These are phyloP conservation scores for Phalacrocorax aristotelis DNA, from an alignment of 2,113 vertebrate species.

Conservation along the genomic window DNA sequence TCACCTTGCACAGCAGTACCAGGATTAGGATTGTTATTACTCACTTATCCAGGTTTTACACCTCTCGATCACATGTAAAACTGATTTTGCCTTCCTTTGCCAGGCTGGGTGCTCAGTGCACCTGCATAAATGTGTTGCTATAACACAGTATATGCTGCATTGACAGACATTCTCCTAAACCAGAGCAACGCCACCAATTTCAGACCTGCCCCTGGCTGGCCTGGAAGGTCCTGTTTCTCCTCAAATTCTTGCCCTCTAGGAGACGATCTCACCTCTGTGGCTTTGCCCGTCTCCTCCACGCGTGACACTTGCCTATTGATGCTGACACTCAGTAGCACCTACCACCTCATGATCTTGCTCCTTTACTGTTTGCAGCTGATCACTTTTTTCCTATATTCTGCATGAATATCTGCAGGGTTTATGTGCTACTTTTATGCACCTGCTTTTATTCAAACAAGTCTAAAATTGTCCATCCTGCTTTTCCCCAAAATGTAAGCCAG, in stretches of 20 bases:
- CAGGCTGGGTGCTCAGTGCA: neutral
- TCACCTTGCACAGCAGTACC: neutral
- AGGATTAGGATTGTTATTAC: too few species aligned
- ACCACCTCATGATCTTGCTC: neutral
- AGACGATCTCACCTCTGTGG: neutral
- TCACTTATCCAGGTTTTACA: neutral
- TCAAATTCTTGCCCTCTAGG: neutral
- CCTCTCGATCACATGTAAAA: neutral
- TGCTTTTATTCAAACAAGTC: neutral
- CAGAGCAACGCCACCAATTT: neutral
- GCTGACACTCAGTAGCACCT: neutral
- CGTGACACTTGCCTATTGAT: fast-evolving
- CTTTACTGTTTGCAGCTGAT: neutral
- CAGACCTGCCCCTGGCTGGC: neutral
- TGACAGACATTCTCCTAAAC: neutral
- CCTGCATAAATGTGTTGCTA: fast-evolving
- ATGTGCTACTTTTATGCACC: too few species aligned
- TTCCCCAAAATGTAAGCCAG: fast-evolving
- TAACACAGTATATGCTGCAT: fast-evolving
- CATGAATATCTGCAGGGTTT: too few species aligned
- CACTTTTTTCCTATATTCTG: neutral
- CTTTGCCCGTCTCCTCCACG: neutral
- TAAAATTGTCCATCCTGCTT: neutral
- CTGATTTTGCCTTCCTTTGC: neutral
- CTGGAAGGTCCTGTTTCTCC: neutral